Evolutionary conservation across 1,140 invertebrate species (phyloP).

Genomic region (Drosophila teissieri): DNA sequence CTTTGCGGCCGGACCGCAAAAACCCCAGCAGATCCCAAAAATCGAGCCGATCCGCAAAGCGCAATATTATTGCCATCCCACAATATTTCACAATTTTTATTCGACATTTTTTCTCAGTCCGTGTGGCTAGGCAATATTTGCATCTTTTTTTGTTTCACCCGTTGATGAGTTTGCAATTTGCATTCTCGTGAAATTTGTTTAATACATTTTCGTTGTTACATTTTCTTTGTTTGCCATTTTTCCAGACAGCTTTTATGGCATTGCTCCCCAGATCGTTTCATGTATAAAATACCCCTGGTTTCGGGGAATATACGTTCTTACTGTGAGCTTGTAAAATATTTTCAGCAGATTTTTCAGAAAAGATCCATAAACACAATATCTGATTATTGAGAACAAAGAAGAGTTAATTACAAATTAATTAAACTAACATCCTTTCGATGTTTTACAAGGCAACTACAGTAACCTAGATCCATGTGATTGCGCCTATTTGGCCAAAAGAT

Average conservation of each 20-base stretch:
- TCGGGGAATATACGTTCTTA: background rate
- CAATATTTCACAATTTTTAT: constrained; percentile 47
- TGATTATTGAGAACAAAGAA: background rate
- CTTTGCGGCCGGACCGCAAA: constrained; percentile 19
- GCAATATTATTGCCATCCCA: constrained; percentile 27
- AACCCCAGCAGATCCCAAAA: background rate
- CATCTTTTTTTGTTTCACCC: background rate
- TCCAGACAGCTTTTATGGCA: constrained; percentile 33
- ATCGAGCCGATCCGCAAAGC: background rate
- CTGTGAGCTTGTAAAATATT: background rate
- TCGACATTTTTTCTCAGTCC: background rate
- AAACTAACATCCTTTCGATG: background rate
- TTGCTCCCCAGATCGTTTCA: background rate
- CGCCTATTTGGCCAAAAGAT: constrained; percentile 1
- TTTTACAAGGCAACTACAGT: background rate
- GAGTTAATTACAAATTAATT: constrained; percentile 1
- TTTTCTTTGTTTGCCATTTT: constrained; percentile 39
- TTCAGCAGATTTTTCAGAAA: background rate
- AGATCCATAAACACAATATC: background rate
- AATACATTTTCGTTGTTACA: constrained; percentile 35
- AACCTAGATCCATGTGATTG: constrained; percentile 32
- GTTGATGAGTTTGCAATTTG: constrained; percentile 11
- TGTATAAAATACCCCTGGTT: background rate
- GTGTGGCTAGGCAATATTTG: constrained; percentile 12
- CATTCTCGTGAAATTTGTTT: constrained; percentile 22